Evolutionary conservation across 2,113 vertebrate genomes (phyloP), one percentile per base, ranked within the genome.

Genomic region (Propithecus coquereli): DNA sequence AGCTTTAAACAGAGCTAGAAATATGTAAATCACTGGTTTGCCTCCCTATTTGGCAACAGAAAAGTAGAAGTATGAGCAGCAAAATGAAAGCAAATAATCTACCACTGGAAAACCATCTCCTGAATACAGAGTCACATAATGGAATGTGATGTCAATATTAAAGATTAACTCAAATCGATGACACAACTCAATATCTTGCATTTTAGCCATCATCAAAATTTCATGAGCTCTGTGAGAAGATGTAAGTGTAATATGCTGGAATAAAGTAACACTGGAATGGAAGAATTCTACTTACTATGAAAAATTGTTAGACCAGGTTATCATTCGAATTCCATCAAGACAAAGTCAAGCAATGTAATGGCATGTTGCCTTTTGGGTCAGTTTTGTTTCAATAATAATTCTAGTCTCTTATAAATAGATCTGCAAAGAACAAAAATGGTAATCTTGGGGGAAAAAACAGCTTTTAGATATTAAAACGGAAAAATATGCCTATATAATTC

Each of bases 181-280:
- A 30, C 27, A 79, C 82, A 87, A 94, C 73, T 96, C 82, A 50
- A 74, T 71, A 96, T 54, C 95, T 84, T 89, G 9, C 80, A 87
- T 96, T 91, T 95, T 81, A 90, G 83, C 32, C 74, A 70, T 94
- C 96, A 96, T 97, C 74, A 97, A 98, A 97, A 80, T 98, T 98
- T 97, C 94, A 98, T 94, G 95, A 91, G 63, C 16, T 89, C 91
- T 96, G 66, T 71, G 82, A 90, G 18, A 95, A 88, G 88, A 94
- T 5, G 6, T 17, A 73, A 95, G 90, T 47, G 34, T n/a, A 43
- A 87, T 63, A 73, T 93, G 65, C 61, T 65, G 40, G 57, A 83
- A 87, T 77, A 91, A 86, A 83, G 30, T 80, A 59, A 83, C 20
- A n/a, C 5, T 47, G 43, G 45, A 84, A 94, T 47, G 37, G 30